Base-by-base conservation (phyloP, 2,888 invertebrate species). In the Carpatolechia fugitivella region DNA sequence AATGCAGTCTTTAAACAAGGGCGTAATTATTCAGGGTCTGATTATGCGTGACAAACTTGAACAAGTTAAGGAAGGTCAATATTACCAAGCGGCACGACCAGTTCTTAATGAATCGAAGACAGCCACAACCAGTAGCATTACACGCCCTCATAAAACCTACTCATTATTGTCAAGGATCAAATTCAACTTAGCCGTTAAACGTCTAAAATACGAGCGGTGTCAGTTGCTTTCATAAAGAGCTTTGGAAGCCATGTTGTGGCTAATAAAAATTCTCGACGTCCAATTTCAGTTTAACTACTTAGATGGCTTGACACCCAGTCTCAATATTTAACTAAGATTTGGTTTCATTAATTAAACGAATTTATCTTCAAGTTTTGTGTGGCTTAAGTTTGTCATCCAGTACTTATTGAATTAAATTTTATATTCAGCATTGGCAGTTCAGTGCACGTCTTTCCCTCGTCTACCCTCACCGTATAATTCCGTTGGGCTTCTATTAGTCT, bases 111-210 rank as follows among this genome's bases (percentile, higher is more conserved):
- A 49, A 30, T 8, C 20, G 72, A 70, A 60, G 63, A 70, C 69
- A 70, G 70, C 72, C 70, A 70, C 30, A 13, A 30, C 72, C 72
- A 71, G 66, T 60, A 70, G 68, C 68, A 60, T 70, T 69, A 68
- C 60, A 73, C 77, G 76, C 76, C 78, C 69, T 66, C 76, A 71
- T 78, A 76, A 76, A 76, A 64, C 76, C 77, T 75, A 80, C 76
- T 73, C 76, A 70, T 67, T 72, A 76, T 72, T 74, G 70, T 74
- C 68, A 30, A 11, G 14, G 24, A 40, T 41, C 67, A 59, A 70
- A 72, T 72, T 70, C 61, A 66, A 63, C 63, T 57, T 62, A 69
- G 69, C 69, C 73, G 72, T 84, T 80, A 75, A 82, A 76, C 64
- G 72, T 69, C 64, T 80, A 76, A 82, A 74, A 79, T 80, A 82